These are phyloP conservation scores for Virgularia gustaviana DNA, from an alignment of 92 coral and sea anemone genomes.

Conservation along the genomic window DNA sequence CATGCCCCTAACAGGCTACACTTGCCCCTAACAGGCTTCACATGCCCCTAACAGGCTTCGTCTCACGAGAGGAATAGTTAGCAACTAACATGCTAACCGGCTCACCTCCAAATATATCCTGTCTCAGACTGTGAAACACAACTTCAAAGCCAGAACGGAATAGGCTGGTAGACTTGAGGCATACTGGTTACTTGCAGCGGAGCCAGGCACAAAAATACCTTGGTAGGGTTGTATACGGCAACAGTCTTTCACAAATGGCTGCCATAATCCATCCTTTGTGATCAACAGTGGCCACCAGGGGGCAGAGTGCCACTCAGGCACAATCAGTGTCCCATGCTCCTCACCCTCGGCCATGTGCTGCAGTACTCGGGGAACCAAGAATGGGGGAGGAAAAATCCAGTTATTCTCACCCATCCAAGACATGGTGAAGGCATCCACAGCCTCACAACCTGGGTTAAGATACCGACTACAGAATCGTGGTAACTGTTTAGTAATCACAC, in stretches of 20 bases:
- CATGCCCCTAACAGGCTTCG: no score
- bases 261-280: constrained; percentile 39
- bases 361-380: constrained; percentile 48
- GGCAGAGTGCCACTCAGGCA: constrained; percentile 65
- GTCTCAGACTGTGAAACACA: constrained; percentile 41
- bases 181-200: constrained; percentile 45
- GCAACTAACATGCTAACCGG: no score
- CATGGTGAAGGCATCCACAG: constrained; percentile 55
- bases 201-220: constrained; percentile 40
- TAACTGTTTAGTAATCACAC: constrained; percentile 39
- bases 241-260: constrained; percentile 29
- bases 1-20: constrained; percentile 27
- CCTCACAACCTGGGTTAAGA: constrained; percentile 51
- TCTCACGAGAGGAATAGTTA: no score
- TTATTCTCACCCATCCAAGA: constrained; percentile 57
- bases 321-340: constrained; percentile 58
- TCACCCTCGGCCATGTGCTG: constrained; percentile 51
- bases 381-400: constrained; percentile 61
- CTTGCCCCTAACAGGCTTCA: not conserved
- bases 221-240: constrained; percentile 25
- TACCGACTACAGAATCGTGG: constrained; percentile 47
- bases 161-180: constrained; percentile 43
- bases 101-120: no score
- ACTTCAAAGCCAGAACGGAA: constrained; percentile 44
- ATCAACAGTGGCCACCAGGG: constrained; percentile 66